phyloP scores from a whole-genome alignment of 2,888 invertebrate species.

The Hybos culiciformis region DNA sequence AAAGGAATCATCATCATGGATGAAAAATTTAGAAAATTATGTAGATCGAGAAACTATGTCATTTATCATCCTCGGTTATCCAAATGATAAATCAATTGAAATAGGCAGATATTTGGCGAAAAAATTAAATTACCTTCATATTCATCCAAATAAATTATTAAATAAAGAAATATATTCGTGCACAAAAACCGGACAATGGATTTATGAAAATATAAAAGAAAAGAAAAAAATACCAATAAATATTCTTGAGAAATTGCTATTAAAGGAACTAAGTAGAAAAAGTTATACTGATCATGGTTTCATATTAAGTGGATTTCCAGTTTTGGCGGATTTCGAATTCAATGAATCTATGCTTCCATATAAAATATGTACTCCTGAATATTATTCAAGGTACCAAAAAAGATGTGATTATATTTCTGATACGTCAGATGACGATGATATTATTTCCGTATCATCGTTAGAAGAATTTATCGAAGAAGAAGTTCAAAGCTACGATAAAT shows the following conservation, averaged over 20 bases:
- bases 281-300: slow-evolving; percentile 46
- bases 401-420: too few relatives aligned
- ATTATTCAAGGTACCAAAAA: too few relatives aligned
- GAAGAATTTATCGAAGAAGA: too few relatives aligned
- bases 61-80: slow-evolving; percentile 47
- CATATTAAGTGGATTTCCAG: slow-evolving; percentile 49
- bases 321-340: slow-evolving; percentile 21
- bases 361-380: background rate
- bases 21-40: slow-evolving; percentile 9
- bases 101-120: slow-evolving; percentile 44
- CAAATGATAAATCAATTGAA: slow-evolving; percentile 38
- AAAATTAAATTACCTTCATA: slow-evolving; percentile 42
- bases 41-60: slow-evolving; percentile 30
- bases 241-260: slow-evolving; percentile 39
- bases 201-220: slow-evolving; percentile 43
- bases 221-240: slow-evolving; percentile 40
- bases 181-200: slow-evolving; percentile 42
- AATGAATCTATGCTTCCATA: background rate
- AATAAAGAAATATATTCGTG: slow-evolving; percentile 43
- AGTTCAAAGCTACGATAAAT: too few relatives aligned
- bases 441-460: too few relatives aligned
- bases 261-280: slow-evolving; percentile 39
- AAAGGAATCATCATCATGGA: slow-evolving; percentile 5
- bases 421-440: too few relatives aligned
- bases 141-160: slow-evolving; percentile 43